Base-by-base conservation (phyloP, 2,888 invertebrate species). In the Andricus curvator region DNA sequence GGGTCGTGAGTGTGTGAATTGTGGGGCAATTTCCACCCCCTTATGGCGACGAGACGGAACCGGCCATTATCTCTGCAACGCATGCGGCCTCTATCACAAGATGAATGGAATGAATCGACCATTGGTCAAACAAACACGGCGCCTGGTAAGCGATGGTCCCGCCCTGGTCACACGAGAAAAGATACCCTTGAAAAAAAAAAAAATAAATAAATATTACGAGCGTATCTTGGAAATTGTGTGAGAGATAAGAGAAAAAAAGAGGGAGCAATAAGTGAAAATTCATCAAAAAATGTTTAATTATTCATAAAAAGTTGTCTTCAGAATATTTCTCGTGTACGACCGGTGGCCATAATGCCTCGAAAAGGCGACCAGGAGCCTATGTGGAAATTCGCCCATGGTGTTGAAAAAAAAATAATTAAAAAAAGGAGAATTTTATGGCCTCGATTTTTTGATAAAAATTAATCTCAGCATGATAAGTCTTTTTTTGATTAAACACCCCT, bases 21-120 rank as follows among this genome's bases (percentile, higher is more conserved):
- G 99, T 93, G 99, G 99, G 85, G 98, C 98, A 86, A 98, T 98
- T 91, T 97, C 97, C 88, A 99, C 99, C 80, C 99, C 99, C 79
- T 94, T 99, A 87, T 99, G 99, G 99, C 95, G 99, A 84, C 95
- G 99, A 89, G 99, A 99, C 94, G 97, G 98, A 86, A 98, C 98
- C 81, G 99, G 99, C 67, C 98, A 99, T 95, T 99, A 99, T 94
- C 95, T 99, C 92, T 99, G 99, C 96, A 99, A 99, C 95, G 99
- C 99, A 84, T 99, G 99, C 94, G 99, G 99, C 87, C 96, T 99
- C 86, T 99, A 99, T 95, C 98, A 98, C 95, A 99, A 99, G 95
- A 99, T 99, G 97, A 98, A 98, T 94, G 98, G 98, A 93, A 96
- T 97, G 95, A 97, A 97, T 94, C 95, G 98, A 91, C 98, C 98